These are phyloP conservation scores for Lineus longissimus DNA, from an alignment of 1,140 invertebrate genomes.

Conservation along the genomic window DNA sequence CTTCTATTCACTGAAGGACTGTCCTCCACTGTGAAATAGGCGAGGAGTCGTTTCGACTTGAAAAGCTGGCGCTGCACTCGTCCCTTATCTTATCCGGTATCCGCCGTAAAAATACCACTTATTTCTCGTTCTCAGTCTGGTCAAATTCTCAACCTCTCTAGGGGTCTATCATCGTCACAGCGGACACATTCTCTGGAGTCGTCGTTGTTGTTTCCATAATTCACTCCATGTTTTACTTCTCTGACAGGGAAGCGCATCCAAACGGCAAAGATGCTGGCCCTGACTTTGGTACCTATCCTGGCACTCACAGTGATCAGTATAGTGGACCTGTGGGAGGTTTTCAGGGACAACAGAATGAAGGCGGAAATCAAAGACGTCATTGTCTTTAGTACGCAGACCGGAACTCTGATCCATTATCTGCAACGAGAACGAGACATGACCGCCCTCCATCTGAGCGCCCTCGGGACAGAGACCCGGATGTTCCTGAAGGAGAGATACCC, in stretches of 20 bases:
- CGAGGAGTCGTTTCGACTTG: too few species aligned
- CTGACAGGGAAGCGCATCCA: neutral
- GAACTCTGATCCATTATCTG: conserved; percentile 25
- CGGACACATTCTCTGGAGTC: too few species aligned
- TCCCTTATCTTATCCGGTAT: too few species aligned
- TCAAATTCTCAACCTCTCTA: too few species aligned
- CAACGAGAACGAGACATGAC: conserved; percentile 34
- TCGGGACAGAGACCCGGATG: neutral
- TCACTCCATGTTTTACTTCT: neutral
- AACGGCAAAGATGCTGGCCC: conserved; percentile 5
- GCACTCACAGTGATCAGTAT: neutral
- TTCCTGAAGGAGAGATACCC: conserved; percentile 12
- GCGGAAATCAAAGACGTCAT: conserved; percentile 9
- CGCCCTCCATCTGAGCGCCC: conserved; percentile 27
- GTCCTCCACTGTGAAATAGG: too few species aligned
- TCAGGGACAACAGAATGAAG: neutral
- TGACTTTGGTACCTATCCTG: neutral
- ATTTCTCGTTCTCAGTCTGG: too few species aligned
- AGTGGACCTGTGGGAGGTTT: neutral
- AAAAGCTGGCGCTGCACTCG: too few species aligned
- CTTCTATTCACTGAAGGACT: too few species aligned
- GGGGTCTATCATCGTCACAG: too few species aligned
- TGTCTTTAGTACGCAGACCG: conserved; percentile 22
- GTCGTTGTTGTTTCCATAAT: too few species aligned
- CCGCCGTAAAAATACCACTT: too few species aligned